phyloP scores from a whole-genome alignment of 2,797 vertebrate species.

The Cyprinella venusta region DNA sequence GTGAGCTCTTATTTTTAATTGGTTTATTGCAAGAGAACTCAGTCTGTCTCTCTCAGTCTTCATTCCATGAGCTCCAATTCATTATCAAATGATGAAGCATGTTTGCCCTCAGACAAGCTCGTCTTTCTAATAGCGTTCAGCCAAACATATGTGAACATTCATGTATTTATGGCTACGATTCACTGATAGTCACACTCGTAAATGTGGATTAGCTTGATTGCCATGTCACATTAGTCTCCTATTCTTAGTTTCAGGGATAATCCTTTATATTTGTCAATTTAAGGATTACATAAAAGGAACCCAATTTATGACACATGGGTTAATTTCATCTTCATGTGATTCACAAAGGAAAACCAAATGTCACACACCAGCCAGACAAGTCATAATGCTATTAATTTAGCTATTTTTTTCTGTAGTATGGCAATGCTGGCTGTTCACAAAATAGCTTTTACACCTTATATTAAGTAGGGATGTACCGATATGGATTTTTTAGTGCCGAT shows the following conservation, averaged over 20 bases:
- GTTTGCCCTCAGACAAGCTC: background rate
- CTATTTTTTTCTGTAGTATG: background rate
- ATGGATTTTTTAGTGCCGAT: no score
- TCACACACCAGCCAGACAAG: background rate
- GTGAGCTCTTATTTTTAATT: conserved; percentile 48
- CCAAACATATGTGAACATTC: background rate
- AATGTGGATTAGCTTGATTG: background rate
- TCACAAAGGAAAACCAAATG: background rate
- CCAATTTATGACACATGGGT: background rate
- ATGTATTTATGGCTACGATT: background rate
- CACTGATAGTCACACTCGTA: background rate
- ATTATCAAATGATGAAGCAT: conserved; percentile 36
- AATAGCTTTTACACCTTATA: no score
- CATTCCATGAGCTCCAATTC: conserved; percentile 42
- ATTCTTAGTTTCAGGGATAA: background rate
- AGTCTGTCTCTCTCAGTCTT: conserved; percentile 33
- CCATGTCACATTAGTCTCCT: background rate
- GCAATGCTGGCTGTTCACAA: background rate
- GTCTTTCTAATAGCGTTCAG: background rate
- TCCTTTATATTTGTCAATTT: background rate
- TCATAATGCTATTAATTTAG: background rate
- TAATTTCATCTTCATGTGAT: background rate
- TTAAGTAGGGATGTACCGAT: no score
- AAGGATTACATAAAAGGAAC: background rate
- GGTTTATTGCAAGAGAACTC: conserved; percentile 50